These are phyloP conservation scores for Formica selysi DNA, from an alignment of 1,140 invertebrate species.

Conservation along the genomic window DNA sequence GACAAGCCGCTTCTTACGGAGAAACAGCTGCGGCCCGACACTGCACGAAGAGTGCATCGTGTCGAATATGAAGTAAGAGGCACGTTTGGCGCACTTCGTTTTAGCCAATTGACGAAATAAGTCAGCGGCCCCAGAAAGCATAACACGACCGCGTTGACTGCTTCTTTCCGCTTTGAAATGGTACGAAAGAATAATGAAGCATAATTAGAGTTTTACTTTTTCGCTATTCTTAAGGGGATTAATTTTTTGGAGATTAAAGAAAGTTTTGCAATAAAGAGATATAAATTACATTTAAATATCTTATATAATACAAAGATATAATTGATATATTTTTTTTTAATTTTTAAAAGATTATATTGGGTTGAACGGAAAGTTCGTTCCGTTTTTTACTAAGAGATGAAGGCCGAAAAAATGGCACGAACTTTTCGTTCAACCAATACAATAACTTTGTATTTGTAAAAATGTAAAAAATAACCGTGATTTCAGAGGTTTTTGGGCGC, in stretches of 20 bases:
- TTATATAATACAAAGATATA: not conserved
- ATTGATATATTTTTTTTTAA: not conserved
- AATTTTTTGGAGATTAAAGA: not conserved
- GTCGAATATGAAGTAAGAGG: conserved; percentile 65
- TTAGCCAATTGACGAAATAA: conserved; percentile 76
- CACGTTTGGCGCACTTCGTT: conserved; percentile 71
- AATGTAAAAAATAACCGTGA: too few species aligned
- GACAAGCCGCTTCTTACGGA: conserved; percentile 14
- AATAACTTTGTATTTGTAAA: too few species aligned
- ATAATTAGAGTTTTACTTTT: conserved; percentile 14
- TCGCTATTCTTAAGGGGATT: not conserved
- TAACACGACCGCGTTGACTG: not conserved
- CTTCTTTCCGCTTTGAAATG: not conserved
- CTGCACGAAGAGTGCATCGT: conserved; percentile 22
- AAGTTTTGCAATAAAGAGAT: not conserved
- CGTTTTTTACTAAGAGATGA: too few species aligned
- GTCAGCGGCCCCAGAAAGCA: not conserved
- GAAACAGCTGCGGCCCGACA: conserved; percentile 34
- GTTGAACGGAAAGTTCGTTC: too few species aligned
- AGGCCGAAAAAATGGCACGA: too few species aligned
- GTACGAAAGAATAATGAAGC: not conserved
- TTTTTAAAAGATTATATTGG: not conserved
- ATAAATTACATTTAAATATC: not conserved
- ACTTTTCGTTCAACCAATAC: too few species aligned
- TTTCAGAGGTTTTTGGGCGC: too few species aligned